Evolutionary conservation across 2,888 invertebrate genomes (phyloP).

Genomic region (Rosalia funebris): DNA sequence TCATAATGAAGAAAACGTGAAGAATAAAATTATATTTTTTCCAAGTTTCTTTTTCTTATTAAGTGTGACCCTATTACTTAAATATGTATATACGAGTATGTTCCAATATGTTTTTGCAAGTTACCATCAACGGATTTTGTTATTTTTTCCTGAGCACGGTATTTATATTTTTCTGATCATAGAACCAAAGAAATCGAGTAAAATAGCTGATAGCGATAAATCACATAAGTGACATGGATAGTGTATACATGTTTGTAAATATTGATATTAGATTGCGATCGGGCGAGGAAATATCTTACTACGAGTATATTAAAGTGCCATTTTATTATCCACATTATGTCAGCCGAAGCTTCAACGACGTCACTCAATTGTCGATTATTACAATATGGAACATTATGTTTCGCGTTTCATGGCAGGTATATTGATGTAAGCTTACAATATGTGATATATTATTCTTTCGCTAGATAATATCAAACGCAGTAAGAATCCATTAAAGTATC

Average conservation of each 20-base stretch:
- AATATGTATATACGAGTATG: too few species aligned
- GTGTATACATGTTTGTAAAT: conserved; percentile 17
- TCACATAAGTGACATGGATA: conserved; percentile 13
- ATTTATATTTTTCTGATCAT: too few species aligned
- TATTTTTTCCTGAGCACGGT: too few species aligned
- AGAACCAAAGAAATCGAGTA: neutral
- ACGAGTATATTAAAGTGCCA: neutral
- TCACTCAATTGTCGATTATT: conserved; percentile 9
- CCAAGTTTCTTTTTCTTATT: too few species aligned
- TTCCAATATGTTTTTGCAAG: too few species aligned
- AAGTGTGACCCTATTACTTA: too few species aligned
- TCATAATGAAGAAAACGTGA: too few species aligned
- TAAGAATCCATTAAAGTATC: too few species aligned
- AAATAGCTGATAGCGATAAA: conserved; percentile 8
- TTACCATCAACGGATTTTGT: too few species aligned
- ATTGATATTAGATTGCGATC: conserved; percentile 18
- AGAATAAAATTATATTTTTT: too few species aligned
- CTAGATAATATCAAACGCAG: too few species aligned
- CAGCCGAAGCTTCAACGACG: conserved; percentile 20
- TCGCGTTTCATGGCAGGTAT: neutral
- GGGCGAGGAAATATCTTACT: conserved; percentile 14
- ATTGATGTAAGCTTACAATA: neutral
- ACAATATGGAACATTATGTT: conserved; percentile 2
- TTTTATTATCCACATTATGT: conserved; percentile 22
- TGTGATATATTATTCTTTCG: conserved; percentile 3